Base-by-base conservation (phyloP, 2,888 invertebrate species). In the Amitus sp. region DNA sequence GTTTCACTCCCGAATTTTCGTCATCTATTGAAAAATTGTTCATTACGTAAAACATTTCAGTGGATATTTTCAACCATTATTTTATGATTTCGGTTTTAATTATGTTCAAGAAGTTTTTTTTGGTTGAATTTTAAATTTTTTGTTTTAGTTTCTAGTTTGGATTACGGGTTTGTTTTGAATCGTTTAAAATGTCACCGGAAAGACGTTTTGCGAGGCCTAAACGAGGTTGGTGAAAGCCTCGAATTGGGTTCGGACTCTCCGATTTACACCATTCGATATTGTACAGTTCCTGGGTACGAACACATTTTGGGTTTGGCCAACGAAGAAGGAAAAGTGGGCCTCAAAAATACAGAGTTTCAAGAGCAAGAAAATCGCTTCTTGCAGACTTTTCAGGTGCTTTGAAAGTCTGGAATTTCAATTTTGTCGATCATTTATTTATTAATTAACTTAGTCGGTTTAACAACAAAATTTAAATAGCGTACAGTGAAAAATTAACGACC, bases 261-360 rank as follows among this genome's bases (percentile, higher is more conserved):
- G 30, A 89, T 93, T 72, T 93, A 92, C 78, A 91, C 92, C 0
- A 91, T 92, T 58, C 90, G 91, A 76, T 94, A 93, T 79, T 89
- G 91, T 9, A 89, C 88, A 73, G 85, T 85, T 61, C 73, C 84
- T 58, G 88, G 88, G 53, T 87, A 86, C 69, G 88, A 90, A 73
- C 87, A 94, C 74, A 85, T 93, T 19, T 80, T 95, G 42, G 94
- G 92, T 7, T 85, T 95, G 51, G 94, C 94, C 5, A 94, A 94
- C 78, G 95, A 95, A 83, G 93, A 93, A 83, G 95, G 95, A 17
- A 87, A 86, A 71, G 84, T 92, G 33, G 87, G 88, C 47, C 63
- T 86, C 9, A 83, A 84, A 62, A 73, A 85, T 62, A 84, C 84
- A 15, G 52, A 37, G 2, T n/a, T n/a, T n/a, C n/a, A n/a, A n/a